These are phyloP conservation scores for Montipora foliosa DNA, from an alignment of 64 coral and sea anemone species.

Conservation along the genomic window DNA sequence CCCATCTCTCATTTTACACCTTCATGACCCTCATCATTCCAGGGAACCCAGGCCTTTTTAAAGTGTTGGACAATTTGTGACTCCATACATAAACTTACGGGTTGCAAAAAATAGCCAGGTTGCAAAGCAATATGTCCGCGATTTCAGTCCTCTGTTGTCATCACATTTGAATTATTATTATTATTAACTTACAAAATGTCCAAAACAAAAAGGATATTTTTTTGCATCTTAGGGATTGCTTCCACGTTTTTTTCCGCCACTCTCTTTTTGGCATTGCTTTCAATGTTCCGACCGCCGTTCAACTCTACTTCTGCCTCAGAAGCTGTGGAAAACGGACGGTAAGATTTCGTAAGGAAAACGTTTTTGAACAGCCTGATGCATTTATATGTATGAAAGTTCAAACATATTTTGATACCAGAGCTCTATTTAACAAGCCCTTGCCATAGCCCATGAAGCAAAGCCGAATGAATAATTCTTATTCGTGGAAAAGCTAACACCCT, in stretches of 20 bases:
- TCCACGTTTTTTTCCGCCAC: conserved; percentile 76
- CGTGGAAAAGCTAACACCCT: too few species aligned
- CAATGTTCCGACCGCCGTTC: conserved; percentile 65
- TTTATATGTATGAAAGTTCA: too few species aligned
- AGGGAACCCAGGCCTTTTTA: too few species aligned
- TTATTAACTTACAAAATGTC: neutral
- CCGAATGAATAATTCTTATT: too few species aligned
- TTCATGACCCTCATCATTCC: too few species aligned
- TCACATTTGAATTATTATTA: neutral
- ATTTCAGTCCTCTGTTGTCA: neutral
- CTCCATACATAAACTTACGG: too few species aligned
- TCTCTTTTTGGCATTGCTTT: conserved; percentile 63
- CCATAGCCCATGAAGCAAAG: too few species aligned
- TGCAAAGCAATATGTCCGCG: conserved; percentile 7
- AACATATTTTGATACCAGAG: too few species aligned
- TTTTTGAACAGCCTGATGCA: neutral
- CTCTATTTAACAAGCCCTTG: neutral
- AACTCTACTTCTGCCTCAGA: neutral
- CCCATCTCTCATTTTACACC: too few species aligned
- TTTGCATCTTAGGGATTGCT: conserved; percentile 66
- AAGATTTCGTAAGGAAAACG: neutral
- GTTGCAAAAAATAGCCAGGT: neutral
- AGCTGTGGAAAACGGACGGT: conserved; percentile 18
- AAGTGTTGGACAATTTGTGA: too few species aligned
- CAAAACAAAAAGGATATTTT: conserved; percentile 58